A percentile compares a stretch with the other conserved stretches of the same genome.
Conservation (phyloP, 2,113 vertebrate genomes). For the Pterophyllum scalare region DNA sequence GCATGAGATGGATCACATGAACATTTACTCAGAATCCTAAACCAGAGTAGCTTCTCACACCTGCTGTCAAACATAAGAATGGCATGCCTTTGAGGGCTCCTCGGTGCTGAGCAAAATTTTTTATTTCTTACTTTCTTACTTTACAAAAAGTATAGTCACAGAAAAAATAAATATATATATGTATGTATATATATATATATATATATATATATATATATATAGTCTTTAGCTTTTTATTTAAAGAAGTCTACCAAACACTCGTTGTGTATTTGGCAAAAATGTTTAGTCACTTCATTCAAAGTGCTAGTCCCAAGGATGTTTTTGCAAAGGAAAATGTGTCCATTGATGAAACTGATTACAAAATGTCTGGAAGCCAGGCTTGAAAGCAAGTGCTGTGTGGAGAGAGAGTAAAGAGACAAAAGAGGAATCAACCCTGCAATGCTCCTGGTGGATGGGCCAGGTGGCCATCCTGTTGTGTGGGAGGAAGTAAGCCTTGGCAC, state of each 20-base stretch:
- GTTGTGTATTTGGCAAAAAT: background rate
- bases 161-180: too few species aligned
- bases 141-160: background rate
- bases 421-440: constrained; percentile 23
- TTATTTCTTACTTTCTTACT: background rate
- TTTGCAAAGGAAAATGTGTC: background rate
- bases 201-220: too few species aligned
- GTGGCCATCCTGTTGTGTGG: constrained; percentile 68
- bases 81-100: background rate
- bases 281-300: background rate
- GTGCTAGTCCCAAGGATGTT: background rate
- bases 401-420: background rate
- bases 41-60: background rate
- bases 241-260: background rate
- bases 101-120: background rate
- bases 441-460: constrained; percentile 41
- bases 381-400: background rate
- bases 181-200: too few species aligned
- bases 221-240: too few species aligned
- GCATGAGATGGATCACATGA: background rate
- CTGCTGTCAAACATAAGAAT: background rate
- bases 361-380: background rate
- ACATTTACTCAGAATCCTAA: background rate
- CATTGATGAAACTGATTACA: background rate
- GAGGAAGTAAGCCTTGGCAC: constrained; percentile 57